phyloP scores from a whole-genome alignment of 2,797 vertebrate genomes.

The Rhinophrynus dorsalis region DNA sequence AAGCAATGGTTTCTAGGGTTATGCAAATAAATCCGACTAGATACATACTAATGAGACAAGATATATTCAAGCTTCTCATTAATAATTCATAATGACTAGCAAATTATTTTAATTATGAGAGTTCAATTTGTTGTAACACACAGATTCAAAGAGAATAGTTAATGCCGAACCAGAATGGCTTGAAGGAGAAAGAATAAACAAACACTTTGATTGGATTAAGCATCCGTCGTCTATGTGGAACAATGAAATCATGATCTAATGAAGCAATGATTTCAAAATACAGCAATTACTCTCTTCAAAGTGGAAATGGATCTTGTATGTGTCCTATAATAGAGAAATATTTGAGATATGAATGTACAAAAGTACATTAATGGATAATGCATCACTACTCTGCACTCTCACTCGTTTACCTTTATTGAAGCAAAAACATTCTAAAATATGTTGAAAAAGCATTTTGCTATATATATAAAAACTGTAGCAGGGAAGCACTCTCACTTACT shows the following conservation, averaged over 20 bases:
- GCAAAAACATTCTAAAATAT: no score
- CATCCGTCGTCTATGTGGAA: conserved; percentile 1
- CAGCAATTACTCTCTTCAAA: conserved; percentile 25
- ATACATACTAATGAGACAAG: conserved; percentile 48
- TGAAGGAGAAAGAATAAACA: conserved; percentile 39
- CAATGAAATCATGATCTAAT: conserved; percentile 20
- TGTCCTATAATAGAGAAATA: no score
- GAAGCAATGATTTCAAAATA: conserved; percentile 16
- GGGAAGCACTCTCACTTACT: no score
- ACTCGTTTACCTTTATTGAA: no score
- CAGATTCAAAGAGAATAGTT: conserved; percentile 49
- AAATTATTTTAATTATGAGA: conserved; percentile 51
- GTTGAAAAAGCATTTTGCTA: no score
- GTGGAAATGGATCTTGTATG: no score
- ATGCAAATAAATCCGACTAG: conserved; percentile 47
- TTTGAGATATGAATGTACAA: no score
- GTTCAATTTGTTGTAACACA: conserved; percentile 51
- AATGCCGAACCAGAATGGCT: conserved; percentile 43
- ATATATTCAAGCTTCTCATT: conserved; percentile 42
- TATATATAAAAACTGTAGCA: no score
- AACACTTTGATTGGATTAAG: conserved; percentile 35
- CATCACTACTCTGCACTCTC: no score
- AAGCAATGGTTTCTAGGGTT: conserved; percentile 46
- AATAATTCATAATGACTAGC: conserved; percentile 49
- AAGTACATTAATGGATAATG: no score